Conservation (phyloP, 1,140 invertebrate species). For the Pararge aegeria region DNA sequence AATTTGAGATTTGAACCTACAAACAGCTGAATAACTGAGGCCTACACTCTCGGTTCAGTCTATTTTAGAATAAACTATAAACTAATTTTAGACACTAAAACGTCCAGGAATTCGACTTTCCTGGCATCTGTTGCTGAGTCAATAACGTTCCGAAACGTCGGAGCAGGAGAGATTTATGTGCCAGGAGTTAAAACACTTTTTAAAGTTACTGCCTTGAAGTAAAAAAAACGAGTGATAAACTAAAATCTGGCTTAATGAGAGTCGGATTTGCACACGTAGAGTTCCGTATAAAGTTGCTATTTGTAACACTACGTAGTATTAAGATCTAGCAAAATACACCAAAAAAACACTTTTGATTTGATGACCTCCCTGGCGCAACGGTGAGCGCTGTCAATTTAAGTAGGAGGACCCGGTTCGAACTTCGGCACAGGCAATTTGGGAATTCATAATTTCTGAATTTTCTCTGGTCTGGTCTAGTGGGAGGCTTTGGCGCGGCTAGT, state of each 20-base stretch:
- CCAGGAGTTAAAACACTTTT: background rate
- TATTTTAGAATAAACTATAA: background rate
- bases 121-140: constrained; percentile 1
- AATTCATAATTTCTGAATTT: no score
- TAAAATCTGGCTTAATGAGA: no score
- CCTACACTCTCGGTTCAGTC: background rate
- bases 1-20: background rate
- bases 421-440: no score
- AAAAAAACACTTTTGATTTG: no score
- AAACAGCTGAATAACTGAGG: background rate
- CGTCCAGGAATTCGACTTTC: constrained; percentile 1
- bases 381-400: no score
- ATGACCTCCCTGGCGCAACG: no score
- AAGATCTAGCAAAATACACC: background rate
- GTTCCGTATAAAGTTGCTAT: background rate
- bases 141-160: background rate
- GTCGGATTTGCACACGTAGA: no score
- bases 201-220: background rate
- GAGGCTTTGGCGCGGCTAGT: no score
- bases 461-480: no score
- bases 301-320: no score
- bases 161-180: background rate
- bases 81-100: constrained; percentile 3
- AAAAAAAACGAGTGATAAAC: background rate
- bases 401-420: no score